Base-by-base conservation (phyloP, 2,113 vertebrate species). In the Podiceps cristatus region DNA sequence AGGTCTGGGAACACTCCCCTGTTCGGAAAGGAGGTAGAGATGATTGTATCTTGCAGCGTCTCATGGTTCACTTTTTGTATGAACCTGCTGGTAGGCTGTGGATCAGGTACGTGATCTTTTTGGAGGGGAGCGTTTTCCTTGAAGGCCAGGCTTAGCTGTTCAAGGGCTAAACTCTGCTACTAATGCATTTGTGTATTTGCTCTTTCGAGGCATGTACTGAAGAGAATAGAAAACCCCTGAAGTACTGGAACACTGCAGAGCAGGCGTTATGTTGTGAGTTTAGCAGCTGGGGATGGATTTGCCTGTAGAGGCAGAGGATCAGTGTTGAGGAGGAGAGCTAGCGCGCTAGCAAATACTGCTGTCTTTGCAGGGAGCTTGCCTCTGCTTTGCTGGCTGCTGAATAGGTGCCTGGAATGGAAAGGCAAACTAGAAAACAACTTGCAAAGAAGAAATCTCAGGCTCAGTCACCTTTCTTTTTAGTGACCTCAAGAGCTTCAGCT, bases 401-500 rank as follows among this genome's bases (percentile, higher is more conserved):
- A 44, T 4, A 49, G 37, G 10, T 44, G 37, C 49, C 72, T 88
- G 69, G 64, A 73, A 47, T 45, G 29, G 73, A 53, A 95, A 90
- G 64, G 45, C 52, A 67, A 76, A 55, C 58, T 13, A 53, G 66
- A 62, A 37, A 62, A 69, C 28, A 94, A 23, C 28, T 53, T 67
- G 31, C 20, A 80, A 64, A 82, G 33, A 59, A 63, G 24, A 89
- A 71, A 49, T 72, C 63, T 83, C 55, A 68, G 35, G 56, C 35
- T 95, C 11, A 4, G 47, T 69, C 77, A 89, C 78, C 66, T 90
- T 83, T 44, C 12, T 80, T 81, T 44, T 71, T 77, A n/a, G 52
- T 73, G 28, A 77, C 78, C 67, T 83, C 19, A 12, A 44, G 62
- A 93, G 64, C 80, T 96, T 89, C 71, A 78, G 44, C 83, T 91